Evolutionary conservation across 2,797 vertebrate genomes (phyloP).

Genomic region (Arctocebus calabarensis): DNA sequence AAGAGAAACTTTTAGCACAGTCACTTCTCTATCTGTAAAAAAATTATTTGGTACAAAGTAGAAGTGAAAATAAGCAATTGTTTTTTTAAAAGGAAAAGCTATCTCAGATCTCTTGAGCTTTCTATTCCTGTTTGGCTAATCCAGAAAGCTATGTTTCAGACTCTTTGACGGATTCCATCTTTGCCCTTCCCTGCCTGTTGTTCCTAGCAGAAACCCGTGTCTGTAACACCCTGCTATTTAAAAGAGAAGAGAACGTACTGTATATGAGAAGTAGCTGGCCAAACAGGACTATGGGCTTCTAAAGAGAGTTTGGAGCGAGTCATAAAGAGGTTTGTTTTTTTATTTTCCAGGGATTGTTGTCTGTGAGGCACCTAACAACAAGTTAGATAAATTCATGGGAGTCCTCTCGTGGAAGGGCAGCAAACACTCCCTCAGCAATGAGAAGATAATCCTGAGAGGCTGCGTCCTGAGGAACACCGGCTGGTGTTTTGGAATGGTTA

Average conservation of each 20-base stretch:
- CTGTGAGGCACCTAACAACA: constrained; percentile 93
- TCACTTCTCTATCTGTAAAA: constrained; percentile 31
- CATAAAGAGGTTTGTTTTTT: neutral
- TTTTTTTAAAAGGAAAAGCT: constrained; percentile 11
- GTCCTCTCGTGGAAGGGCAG: constrained; percentile 90
- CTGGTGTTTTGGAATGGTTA: constrained; percentile 93
- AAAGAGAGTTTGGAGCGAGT: neutral
- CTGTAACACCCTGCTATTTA: neutral
- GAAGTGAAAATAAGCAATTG: neutral
- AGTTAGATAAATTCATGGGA: constrained; percentile 91
- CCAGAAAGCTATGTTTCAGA: neutral
- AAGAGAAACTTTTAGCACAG: neutral
- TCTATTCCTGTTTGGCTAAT: neutral
- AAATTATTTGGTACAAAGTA: constrained; percentile 41
- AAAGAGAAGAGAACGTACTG: neutral
- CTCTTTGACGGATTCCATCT: neutral
- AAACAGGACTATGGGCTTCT: neutral
- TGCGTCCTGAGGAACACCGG: constrained; percentile 93
- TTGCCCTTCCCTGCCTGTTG: neutral
- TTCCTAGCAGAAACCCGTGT: neutral
- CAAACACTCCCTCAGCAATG: constrained; percentile 90
- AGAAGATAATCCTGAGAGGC: constrained; percentile 91
- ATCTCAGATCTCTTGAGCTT: neutral
- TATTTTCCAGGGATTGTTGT: constrained; percentile 89
- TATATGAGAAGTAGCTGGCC: neutral